Conservation (phyloP, 2,113 vertebrate species). For the Austrofundulus limnaeus region DNA sequence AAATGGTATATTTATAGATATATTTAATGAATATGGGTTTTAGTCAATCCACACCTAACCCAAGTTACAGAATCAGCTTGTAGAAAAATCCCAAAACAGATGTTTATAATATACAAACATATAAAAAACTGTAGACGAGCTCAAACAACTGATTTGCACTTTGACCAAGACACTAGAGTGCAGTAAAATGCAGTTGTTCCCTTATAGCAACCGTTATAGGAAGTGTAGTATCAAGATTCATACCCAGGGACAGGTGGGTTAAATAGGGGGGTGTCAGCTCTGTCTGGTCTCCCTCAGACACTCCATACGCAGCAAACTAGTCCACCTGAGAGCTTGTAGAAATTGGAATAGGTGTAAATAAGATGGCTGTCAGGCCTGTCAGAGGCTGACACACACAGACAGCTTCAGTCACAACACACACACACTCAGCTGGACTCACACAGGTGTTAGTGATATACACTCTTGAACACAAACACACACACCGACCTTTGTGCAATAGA, state of each 20-base stretch:
- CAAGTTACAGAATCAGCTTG: conserved; percentile 6
- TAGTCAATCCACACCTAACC: conserved; percentile 10
- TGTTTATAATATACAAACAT: conserved; percentile 13
- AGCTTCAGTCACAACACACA: conserved; percentile 41
- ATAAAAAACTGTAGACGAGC: neutral
- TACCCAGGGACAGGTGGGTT: conserved; percentile 50
- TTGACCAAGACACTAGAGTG: conserved; percentile 43
- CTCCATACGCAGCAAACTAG: conserved; percentile 34
- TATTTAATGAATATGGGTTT: no score
- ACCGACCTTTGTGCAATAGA: conserved; percentile 32
- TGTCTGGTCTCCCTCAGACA: conserved; percentile 33
- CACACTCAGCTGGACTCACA: conserved; percentile 7
- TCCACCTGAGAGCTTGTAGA: conserved; percentile 65
- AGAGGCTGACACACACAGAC: conserved; percentile 53
- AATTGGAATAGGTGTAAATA: conserved; percentile 75
- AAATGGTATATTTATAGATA: no score
- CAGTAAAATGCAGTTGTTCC: conserved; percentile 31
- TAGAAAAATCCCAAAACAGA: conserved; percentile 8
- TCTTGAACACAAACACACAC: conserved; percentile 22
- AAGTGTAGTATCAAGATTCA: conserved; percentile 44
- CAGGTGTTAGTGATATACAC: conserved; percentile 45
- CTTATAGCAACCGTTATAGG: conserved; percentile 45
- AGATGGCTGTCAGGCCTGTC: conserved; percentile 73
- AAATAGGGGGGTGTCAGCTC: conserved; percentile 67
- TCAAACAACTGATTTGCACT: conserved; percentile 20